Evolutionary conservation across 2,797 vertebrate genomes (phyloP).

Genomic region (Huso huso): DNA sequence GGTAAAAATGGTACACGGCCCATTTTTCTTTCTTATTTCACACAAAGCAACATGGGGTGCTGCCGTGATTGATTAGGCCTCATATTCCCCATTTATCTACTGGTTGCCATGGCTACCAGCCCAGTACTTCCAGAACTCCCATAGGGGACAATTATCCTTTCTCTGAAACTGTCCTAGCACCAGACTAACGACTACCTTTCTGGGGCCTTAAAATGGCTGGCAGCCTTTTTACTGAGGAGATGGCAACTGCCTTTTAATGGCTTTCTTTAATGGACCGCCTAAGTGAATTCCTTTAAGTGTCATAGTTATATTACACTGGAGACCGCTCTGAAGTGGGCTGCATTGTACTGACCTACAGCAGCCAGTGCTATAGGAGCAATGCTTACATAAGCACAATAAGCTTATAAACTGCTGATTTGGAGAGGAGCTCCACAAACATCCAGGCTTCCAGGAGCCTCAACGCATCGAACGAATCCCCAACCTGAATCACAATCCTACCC

Average conservation of each 20-base stretch:
- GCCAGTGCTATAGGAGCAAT: too few relatives aligned
- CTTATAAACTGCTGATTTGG: too few relatives aligned
- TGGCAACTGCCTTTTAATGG: background rate
- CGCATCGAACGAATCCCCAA: too few relatives aligned
- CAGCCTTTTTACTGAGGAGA: background rate
- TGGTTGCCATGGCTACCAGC: background rate
- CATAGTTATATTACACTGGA: background rate
- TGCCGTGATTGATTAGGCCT: background rate
- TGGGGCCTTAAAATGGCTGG: background rate
- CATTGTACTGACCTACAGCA: too few relatives aligned
- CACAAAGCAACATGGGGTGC: background rate
- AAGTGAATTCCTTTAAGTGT: background rate
- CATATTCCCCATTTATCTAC: background rate
- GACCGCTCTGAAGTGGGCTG: background rate
- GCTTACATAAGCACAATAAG: too few relatives aligned
- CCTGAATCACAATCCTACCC: too few relatives aligned
- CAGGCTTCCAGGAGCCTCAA: too few relatives aligned
- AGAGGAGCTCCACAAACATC: too few relatives aligned
- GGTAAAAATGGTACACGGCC: background rate
- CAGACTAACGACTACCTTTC: background rate
- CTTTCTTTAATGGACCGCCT: slow-evolving; percentile 2
- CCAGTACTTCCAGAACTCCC: background rate
- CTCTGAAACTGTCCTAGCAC: background rate
- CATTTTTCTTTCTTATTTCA: background rate
- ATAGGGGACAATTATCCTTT: background rate